Evolutionary conservation across 2,888 invertebrate genomes (phyloP).

Genomic region (Entomobrya multifasciata): DNA sequence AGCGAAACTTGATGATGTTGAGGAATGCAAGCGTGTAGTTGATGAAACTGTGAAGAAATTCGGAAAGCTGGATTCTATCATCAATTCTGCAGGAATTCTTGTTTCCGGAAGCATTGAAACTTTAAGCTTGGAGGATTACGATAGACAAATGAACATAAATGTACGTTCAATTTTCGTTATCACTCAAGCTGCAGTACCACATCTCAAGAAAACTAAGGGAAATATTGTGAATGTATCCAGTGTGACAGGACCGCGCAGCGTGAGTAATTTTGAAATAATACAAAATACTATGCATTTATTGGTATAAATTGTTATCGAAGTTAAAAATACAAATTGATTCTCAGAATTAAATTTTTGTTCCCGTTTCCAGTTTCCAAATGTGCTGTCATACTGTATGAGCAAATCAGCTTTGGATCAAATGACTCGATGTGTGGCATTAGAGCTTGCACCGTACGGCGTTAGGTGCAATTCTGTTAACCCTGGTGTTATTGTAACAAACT

Average conservation of each 20-base stretch:
- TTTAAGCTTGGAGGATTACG: conserved; percentile 92
- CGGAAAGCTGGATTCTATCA: conserved; percentile 76
- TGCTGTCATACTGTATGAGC: conserved; percentile 94
- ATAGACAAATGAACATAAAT: conserved; percentile 94
- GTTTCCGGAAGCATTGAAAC: conserved; percentile 92
- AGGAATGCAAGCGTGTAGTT: conserved; percentile 74
- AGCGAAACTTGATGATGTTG: conserved; percentile 73
- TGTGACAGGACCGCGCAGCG: conserved; percentile 89
- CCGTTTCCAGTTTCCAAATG: conserved; percentile 73
- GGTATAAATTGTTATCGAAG: too few species aligned
- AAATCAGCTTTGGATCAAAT: conserved; percentile 96
- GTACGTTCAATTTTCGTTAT: conserved; percentile 85
- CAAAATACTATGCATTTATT: too few species aligned
- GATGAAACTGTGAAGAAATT: conserved; percentile 73
- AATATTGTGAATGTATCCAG: conserved; percentile 95
- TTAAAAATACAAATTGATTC: too few species aligned
- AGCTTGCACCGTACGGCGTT: too few species aligned
- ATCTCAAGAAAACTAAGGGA: conserved; percentile 89
- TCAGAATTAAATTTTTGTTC: too few species aligned
- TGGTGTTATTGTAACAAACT: too few species aligned
- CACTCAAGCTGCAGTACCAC: conserved; percentile 93
- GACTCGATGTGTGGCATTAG: too few species aligned
- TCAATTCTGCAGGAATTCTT: conserved; percentile 92
- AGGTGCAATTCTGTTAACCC: too few species aligned
- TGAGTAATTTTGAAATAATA: conserved; percentile 80